These are phyloP conservation scores for Erebia aethiops DNA, from an alignment of 2,888 invertebrate genomes.

Conservation along the genomic window DNA sequence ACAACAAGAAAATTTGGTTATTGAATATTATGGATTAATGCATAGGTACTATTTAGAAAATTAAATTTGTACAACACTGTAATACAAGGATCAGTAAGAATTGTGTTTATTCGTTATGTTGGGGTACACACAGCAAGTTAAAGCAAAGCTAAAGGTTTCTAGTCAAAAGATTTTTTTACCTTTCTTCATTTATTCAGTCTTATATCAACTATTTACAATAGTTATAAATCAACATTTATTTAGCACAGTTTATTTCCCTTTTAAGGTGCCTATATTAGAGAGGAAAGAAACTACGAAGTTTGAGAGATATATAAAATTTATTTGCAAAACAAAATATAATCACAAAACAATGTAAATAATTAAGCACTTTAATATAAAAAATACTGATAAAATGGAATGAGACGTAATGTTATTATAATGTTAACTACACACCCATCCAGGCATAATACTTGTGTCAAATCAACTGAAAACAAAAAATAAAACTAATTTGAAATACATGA, in stretches of 20 bases:
- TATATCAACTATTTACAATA: constrained; percentile 13
- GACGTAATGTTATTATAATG: constrained; percentile 41
- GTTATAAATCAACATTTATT: neutral
- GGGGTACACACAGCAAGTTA: constrained; percentile 16
- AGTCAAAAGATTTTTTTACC: constrained; percentile 16
- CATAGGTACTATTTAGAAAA: neutral
- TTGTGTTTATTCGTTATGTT: neutral
- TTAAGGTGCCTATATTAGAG: neutral
- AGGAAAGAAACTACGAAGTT: constrained; percentile 39
- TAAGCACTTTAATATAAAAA: constrained; percentile 48
- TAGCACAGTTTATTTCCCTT: neutral
- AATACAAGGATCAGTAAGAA: neutral
- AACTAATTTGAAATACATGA: constrained; percentile 55
- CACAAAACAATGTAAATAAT: constrained; percentile 42
- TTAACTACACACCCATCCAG: constrained; percentile 76
- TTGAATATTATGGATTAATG: neutral
- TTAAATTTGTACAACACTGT: neutral
- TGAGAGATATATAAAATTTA: constrained; percentile 47
- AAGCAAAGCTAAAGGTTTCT: constrained; percentile 17
- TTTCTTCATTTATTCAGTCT: constrained; percentile 1
- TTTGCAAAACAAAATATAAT: constrained; percentile 52
- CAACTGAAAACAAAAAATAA: constrained; percentile 75
- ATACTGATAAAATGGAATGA: constrained; percentile 52
- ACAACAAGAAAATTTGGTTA: no score
- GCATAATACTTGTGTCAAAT: constrained; percentile 72